A percentile compares a stretch with the other conserved stretches of the same genome.
These are phyloP conservation scores for Ceratitis capitata DNA, from an alignment of 1,140 invertebrate genomes.

Conservation along the genomic window DNA sequence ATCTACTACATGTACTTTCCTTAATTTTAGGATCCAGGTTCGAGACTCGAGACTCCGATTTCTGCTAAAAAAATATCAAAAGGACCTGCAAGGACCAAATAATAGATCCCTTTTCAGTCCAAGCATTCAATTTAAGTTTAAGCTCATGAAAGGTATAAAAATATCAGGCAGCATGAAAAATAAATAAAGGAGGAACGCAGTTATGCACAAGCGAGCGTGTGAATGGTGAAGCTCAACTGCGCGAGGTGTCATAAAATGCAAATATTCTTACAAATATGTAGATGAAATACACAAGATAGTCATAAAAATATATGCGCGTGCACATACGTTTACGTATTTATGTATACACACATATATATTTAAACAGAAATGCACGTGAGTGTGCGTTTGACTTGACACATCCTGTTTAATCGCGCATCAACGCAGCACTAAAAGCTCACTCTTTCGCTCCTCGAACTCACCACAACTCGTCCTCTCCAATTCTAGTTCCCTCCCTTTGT, in stretches of 20 bases:
- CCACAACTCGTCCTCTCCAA: neutral
- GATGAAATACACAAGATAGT: neutral
- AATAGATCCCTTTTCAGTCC: too few species aligned
- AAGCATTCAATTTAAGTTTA: too few species aligned
- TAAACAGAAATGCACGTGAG: neutral
- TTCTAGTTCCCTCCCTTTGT: neutral
- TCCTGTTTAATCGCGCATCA: neutral
- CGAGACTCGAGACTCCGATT: too few species aligned
- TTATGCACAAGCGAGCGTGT: neutral
- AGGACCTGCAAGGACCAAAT: too few species aligned
- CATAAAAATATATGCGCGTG: neutral
- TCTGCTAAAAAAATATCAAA: too few species aligned
- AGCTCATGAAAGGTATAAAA: too few species aligned
- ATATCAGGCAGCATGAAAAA: neutral
- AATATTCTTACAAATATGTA: too few species aligned
- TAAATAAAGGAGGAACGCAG: neutral
- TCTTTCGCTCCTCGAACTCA: too few species aligned
- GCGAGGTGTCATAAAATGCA: neutral
- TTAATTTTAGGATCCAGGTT: too few species aligned
- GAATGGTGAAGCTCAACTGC: neutral
- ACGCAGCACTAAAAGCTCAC: neutral
- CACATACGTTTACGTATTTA: too few species aligned
- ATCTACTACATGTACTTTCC: too few species aligned
- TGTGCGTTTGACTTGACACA: neutral
- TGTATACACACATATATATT: too few species aligned